phyloP scores from a whole-genome alignment of 2,888 invertebrate genomes.

The Sepioteuthis lessoniana region DNA sequence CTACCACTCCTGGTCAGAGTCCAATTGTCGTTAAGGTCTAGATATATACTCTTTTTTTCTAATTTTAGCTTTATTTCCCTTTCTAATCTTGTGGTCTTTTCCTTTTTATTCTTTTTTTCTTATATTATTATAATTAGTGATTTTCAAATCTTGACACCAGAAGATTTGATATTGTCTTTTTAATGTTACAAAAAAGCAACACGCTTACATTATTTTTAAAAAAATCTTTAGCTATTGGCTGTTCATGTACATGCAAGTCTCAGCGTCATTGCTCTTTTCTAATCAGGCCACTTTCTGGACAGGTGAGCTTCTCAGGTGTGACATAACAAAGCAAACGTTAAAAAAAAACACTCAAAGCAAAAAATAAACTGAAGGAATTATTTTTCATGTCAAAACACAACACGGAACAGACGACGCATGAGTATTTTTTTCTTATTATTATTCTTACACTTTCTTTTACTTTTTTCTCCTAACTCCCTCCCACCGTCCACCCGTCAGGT shows the following conservation, averaged over 20 bases:
- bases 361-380: constrained; percentile 34
- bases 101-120: no score
- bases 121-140: not conserved
- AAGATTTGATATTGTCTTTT: not conserved
- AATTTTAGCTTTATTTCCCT: no score
- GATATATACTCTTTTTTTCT: no score
- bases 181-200: not conserved
- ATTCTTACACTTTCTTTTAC: not conserved
- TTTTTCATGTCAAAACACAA: constrained; percentile 47
- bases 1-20: no score
- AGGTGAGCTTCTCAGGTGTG: constrained; percentile 33
- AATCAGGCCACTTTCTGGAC: constrained; percentile 18
- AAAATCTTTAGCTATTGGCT: not conserved
- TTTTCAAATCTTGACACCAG: not conserved
- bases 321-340: not conserved
- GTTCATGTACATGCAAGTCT: not conserved
- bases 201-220: not conserved
- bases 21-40: no score
- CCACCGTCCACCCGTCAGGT: not conserved
- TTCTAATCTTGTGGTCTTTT: no score
- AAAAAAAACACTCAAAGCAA: not conserved
- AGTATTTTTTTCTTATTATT: not conserved
- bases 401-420: not conserved
- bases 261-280: not conserved
- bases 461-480: not conserved